These are phyloP conservation scores for Microctenopoma lineatum DNA, from an alignment of 2,797 vertebrate species.

Conservation along the genomic window DNA sequence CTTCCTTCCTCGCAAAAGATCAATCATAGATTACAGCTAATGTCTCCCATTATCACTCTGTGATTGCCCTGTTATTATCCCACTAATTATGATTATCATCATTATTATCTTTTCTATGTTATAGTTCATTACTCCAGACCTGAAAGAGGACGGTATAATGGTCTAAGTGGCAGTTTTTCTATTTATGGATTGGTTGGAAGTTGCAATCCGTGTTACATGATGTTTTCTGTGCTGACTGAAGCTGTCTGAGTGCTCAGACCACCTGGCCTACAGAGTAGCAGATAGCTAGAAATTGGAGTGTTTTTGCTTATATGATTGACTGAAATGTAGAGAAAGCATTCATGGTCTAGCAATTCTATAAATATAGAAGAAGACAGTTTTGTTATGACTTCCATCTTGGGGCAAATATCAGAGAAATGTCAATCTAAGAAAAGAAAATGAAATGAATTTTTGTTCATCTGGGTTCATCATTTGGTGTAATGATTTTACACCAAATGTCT, in stretches of 20 bases:
- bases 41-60: constrained; percentile 71
- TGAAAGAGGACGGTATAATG: constrained; percentile 66
- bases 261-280: constrained; percentile 53
- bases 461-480: neutral
- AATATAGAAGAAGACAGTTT: neutral
- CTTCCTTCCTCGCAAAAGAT: constrained; percentile 63
- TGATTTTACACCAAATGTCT: constrained; percentile 5
- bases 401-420: neutral
- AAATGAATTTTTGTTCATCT: neutral
- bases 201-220: constrained; percentile 46
- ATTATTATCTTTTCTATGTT: constrained; percentile 82
- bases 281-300: constrained; percentile 17
- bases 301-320: constrained; percentile 2
- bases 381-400: neutral
- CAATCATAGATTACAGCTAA: constrained; percentile 75
- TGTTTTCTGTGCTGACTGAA: constrained; percentile 40
- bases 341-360: neutral
- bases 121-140: constrained; percentile 77
- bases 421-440: neutral
- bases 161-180: constrained; percentile 68
- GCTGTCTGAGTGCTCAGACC: constrained; percentile 48
- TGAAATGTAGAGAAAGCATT: constrained; percentile 9
- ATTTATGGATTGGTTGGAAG: constrained; percentile 62
- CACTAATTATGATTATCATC: constrained; percentile 77
- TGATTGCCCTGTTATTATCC: constrained; percentile 73